A percentile compares a stretch with the other conserved stretches of the same genome.
These are phyloP conservation scores for Halocaridina rubra DNA, from an alignment of 2,888 invertebrate genomes.

Conservation along the genomic window DNA sequence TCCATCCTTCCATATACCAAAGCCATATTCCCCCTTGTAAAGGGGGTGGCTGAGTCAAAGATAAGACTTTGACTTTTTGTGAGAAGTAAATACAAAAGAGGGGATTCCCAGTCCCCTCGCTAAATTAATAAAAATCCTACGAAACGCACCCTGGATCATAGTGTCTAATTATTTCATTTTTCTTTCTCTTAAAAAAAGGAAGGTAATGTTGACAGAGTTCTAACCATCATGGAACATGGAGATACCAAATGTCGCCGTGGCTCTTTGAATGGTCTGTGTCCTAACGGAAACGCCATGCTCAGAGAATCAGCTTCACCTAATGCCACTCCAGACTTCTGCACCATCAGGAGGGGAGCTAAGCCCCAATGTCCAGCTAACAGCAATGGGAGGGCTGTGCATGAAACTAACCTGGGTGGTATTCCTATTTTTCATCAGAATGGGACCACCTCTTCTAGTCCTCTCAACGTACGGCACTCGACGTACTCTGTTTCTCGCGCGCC, in stretches of 20 bases:
- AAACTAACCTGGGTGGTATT: not conserved
- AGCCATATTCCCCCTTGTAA: too few relatives aligned
- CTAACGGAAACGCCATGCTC: constrained; percentile 4
- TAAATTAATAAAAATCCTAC: too few relatives aligned
- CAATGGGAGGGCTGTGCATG: not conserved
- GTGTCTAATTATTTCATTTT: too few relatives aligned
- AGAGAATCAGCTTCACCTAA: not conserved
- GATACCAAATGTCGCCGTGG: constrained; percentile 38
- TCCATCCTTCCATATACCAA: too few relatives aligned
- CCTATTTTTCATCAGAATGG: constrained; percentile 31
- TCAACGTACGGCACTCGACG: constrained; percentile 26
- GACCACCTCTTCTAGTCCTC: constrained; percentile 19
- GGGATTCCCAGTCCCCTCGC: too few relatives aligned
- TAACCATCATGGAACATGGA: constrained; percentile 23
- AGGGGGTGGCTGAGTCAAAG: too few relatives aligned
- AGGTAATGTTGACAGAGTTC: constrained; percentile 24
- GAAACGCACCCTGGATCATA: not conserved
- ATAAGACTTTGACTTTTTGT: too few relatives aligned
- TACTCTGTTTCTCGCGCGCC: not conserved
- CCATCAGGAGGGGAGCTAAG: constrained; percentile 42
- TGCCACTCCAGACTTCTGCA: constrained; percentile 35
- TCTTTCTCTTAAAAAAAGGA: too few relatives aligned
- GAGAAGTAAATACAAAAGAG: too few relatives aligned
- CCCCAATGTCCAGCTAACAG: not conserved
- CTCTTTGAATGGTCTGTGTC: constrained; percentile 37